These are phyloP conservation scores for Aurelia aurita complex sp. Pacific DNA, from an alignment of 30 jellyfish, hydroid and myxozoan genomes.

Conservation along the genomic window DNA sequence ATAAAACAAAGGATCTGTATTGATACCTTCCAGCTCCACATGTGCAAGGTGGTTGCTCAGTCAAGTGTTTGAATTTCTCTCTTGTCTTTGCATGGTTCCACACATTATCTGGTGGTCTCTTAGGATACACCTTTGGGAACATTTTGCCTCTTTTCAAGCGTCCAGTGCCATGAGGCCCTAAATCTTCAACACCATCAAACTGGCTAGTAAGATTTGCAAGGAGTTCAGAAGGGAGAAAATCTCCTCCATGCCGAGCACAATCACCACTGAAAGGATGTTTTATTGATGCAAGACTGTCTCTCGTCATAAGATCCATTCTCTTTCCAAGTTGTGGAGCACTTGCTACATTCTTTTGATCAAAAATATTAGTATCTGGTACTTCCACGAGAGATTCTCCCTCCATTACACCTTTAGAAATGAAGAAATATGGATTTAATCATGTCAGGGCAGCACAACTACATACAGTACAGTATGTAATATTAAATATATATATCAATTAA, in stretches of 20 bases:
- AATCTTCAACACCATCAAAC: constrained; percentile 53
- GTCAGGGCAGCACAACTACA: no score
- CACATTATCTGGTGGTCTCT: constrained; percentile 73
- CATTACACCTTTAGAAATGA: constrained; percentile 11
- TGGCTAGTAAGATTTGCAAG: constrained; percentile 69
- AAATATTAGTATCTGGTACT: neutral
- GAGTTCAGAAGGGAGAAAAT: constrained; percentile 70
- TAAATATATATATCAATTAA: no score
- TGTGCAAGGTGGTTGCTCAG: constrained; percentile 91
- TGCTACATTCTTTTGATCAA: neutral
- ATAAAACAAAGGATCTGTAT: neutral
- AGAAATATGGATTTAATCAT: neutral
- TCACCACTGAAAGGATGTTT: constrained; percentile 40
- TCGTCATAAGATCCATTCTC: constrained; percentile 12
- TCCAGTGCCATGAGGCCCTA: constrained; percentile 66
- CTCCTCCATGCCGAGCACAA: constrained; percentile 50
- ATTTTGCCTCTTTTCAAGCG: constrained; percentile 33
- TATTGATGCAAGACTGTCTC: constrained; percentile 29
- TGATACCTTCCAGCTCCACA: constrained; percentile 97
- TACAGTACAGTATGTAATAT: no score
- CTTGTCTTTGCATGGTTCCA: constrained; percentile 86
- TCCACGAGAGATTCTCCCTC: constrained; percentile 11
- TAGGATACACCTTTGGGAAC: constrained; percentile 47
- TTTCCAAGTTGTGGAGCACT: neutral
- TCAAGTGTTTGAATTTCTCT: constrained; percentile 78